Conservation (phyloP, 2,888 invertebrate genomes). For the Agonopterix subpropinquella region DNA sequence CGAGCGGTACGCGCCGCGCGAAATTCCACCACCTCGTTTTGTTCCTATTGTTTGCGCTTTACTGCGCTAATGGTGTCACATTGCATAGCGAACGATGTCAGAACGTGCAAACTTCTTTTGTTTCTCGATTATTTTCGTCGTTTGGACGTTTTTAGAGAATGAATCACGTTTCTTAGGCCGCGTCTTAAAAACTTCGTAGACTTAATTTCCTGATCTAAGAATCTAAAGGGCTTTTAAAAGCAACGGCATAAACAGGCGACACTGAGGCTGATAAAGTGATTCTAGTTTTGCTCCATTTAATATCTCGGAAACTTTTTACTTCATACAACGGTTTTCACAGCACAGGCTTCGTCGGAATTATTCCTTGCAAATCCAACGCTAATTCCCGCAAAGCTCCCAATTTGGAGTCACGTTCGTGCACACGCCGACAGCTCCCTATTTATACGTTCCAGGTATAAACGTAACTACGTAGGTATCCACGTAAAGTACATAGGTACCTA, state of each 20-base stretch:
- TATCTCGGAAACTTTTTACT: too few species aligned
- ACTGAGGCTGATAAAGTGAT: too few species aligned
- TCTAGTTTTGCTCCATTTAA: too few species aligned
- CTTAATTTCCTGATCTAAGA: too few species aligned
- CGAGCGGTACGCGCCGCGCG: conserved; percentile 31
- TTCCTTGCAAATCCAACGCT: conserved; percentile 55
- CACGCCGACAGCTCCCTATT: conserved; percentile 18
- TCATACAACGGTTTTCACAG: neutral
- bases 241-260: too few species aligned
- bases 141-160: conserved; percentile 28
- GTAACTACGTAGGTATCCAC: neutral
- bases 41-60: conserved; percentile 50
- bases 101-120: conserved; percentile 36
- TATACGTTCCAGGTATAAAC: conserved; percentile 6
- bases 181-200: too few species aligned
- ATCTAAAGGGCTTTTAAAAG: too few species aligned
- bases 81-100: conserved; percentile 58
- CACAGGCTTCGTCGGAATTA: conserved; percentile 30
- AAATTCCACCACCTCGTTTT: conserved; percentile 54
- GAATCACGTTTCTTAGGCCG: conserved; percentile 7
- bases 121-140: conserved; percentile 46
- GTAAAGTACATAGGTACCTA: conserved; percentile 7
- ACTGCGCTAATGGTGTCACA: conserved; percentile 66
- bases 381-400: conserved; percentile 58
- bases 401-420: conserved; percentile 49